Conservation (phyloP, 2,113 vertebrate species). For the Spizaetus ornatus region DNA sequence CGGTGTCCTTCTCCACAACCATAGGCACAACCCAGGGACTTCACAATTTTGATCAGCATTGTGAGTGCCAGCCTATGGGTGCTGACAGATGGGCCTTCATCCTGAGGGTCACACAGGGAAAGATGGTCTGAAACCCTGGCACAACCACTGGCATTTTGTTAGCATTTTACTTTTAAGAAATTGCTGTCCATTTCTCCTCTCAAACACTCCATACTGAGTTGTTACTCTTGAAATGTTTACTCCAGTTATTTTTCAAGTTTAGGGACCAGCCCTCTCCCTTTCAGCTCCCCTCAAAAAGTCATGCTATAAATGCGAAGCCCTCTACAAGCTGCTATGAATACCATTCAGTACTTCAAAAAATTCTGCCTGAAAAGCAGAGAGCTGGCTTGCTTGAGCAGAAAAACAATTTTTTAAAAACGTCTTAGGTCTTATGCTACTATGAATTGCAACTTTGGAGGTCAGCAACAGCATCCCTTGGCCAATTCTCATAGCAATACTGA, state of each 20-base stretch:
- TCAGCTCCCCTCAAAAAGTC: neutral
- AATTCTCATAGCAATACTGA: neutral
- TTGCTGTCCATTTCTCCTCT: neutral
- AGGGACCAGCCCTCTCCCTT: neutral
- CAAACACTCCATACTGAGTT: neutral
- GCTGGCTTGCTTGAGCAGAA: neutral
- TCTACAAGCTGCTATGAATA: neutral
- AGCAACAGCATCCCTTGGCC: neutral
- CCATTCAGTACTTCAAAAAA: neutral
- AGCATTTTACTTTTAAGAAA: neutral
- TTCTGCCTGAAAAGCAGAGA: neutral
- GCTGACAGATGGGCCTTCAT: slow-evolving; percentile 81
- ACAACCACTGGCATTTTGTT: neutral
- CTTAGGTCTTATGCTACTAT: neutral
- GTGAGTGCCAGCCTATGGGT: slow-evolving; percentile 92
- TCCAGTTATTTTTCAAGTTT: neutral
- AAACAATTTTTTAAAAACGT: neutral
- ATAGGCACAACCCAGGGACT: slow-evolving; percentile 95
- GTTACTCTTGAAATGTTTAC: neutral
- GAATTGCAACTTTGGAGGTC: neutral
- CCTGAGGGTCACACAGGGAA: slow-evolving; percentile 69
- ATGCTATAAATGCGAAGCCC: neutral
- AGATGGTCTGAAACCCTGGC: neutral
- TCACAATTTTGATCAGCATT: slow-evolving; percentile 98
- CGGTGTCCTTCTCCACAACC: slow-evolving; percentile 99